Conservation (phyloP, 2,888 invertebrate genomes). For the Danaus chrysippus region DNA sequence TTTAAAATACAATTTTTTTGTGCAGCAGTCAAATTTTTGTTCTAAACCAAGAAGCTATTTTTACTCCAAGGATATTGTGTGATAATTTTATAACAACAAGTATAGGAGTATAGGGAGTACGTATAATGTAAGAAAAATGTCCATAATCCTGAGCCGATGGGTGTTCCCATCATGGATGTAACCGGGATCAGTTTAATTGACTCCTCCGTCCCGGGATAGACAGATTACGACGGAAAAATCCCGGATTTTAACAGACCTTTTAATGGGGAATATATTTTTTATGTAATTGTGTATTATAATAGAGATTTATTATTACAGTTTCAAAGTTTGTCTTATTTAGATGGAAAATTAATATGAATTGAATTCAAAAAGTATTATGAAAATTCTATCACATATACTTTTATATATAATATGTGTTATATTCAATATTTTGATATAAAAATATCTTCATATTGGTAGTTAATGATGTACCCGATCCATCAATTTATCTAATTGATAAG, state of each 20-base stretch:
- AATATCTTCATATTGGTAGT: neutral
- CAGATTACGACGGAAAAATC: slow-evolving; percentile 39
- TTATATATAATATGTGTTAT: no score
- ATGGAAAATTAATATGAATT: neutral
- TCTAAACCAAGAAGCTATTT: no score
- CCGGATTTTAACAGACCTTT: slow-evolving; percentile 29
- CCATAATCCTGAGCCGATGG: slow-evolving; percentile 13
- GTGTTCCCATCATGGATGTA: slow-evolving; percentile 24
- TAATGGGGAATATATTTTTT: slow-evolving; percentile 23
- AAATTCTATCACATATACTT: no score
- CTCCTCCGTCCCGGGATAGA: slow-evolving; percentile 38
- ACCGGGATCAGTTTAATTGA: slow-evolving; percentile 43
- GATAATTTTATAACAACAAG: no score
- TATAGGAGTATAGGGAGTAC: neutral
- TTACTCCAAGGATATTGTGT: no score
- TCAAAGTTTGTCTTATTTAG: neutral
- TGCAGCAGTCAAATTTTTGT: no score
- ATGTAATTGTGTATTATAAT: slow-evolving; percentile 21
- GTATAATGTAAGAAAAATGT: slow-evolving; percentile 9
- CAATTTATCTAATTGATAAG: slow-evolving; percentile 34
- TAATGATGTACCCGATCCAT: slow-evolving; percentile 32
- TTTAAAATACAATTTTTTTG: no score
- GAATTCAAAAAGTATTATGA: no score
- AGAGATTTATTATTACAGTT: neutral
- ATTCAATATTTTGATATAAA: no score